These are phyloP conservation scores for Ictidomys tridecemlineatus DNA, from an alignment of 2,113 vertebrate species.

Conservation along the genomic window DNA sequence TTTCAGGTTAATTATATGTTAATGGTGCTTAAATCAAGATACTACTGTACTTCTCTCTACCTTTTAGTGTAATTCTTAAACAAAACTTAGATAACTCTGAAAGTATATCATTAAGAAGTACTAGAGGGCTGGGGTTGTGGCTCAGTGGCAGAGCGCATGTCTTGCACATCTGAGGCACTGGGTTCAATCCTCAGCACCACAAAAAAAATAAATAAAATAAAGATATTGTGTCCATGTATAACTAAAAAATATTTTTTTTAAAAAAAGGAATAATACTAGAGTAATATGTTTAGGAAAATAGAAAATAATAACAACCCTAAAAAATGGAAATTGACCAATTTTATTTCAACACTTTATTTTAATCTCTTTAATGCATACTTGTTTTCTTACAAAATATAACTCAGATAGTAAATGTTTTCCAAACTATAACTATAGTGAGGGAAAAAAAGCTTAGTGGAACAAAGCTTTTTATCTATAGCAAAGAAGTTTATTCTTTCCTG, in stretches of 20 bases:
- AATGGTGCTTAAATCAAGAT: neutral
- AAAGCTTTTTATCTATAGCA: neutral
- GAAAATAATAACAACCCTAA: neutral
- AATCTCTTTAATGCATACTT: neutral
- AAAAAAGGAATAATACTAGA: neutral
- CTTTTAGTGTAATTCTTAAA: neutral
- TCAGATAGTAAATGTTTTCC: neutral
- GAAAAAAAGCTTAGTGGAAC: neutral
- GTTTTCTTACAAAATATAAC: constrained; percentile 1
- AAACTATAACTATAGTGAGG: neutral
- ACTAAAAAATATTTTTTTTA: no score
- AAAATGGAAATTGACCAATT: neutral
- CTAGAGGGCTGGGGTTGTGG: neutral
- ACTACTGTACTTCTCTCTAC: neutral
- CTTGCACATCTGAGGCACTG: no score
- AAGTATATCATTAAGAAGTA: neutral
- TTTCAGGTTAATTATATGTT: neutral
- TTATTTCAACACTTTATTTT: constrained; percentile 22
- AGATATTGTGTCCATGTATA: no score
- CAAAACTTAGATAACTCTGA: neutral
- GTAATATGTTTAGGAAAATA: constrained; percentile 19
- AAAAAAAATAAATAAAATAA: no score
- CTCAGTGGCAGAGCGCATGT: no score
- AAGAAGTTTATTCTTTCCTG: neutral
- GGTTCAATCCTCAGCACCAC: no score